A percentile compares a stretch with the other conserved stretches of the same genome.
phyloP scores from a whole-genome alignment of 2,888 invertebrate genomes.

The Elmis aenea region DNA sequence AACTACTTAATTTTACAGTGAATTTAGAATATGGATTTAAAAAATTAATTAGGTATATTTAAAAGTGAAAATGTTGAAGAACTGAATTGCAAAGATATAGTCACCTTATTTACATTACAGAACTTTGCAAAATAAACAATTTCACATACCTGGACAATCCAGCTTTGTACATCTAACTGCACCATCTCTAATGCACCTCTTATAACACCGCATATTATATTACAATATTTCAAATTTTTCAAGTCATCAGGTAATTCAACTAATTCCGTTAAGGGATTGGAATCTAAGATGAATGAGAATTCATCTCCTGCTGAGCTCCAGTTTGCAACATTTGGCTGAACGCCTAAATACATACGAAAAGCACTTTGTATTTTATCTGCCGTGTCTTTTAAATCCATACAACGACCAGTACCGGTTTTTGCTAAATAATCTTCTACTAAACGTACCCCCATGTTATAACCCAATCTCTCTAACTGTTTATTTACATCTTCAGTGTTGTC shows the following conservation, averaged over 20 bases:
- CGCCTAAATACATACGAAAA: slow-evolving; percentile 80
- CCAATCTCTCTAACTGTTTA: slow-evolving; percentile 90
- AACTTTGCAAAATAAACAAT: no score
- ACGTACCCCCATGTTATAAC: slow-evolving; percentile 97
- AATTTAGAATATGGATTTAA: no score
- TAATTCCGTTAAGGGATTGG: slow-evolving; percentile 94
- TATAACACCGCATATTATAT: slow-evolving; percentile 84
- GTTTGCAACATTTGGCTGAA: slow-evolving; percentile 87
- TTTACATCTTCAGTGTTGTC: slow-evolving; percentile 98
- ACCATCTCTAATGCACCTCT: slow-evolving; percentile 98
- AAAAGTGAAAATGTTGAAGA: no score
- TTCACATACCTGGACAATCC: slow-evolving; percentile 77
- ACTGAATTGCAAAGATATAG: not conserved
- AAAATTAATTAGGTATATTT: no score
- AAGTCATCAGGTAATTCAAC: slow-evolving; percentile 89
- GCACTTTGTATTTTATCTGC: slow-evolving; percentile 90
- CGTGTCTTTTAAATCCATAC: slow-evolving; percentile 93
- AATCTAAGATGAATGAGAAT: slow-evolving; percentile 92
- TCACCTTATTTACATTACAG: no score
- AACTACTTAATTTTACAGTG: no score
- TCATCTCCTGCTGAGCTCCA: slow-evolving; percentile 95
- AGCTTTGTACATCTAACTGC: slow-evolving; percentile 90
- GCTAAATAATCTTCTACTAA: slow-evolving; percentile 97
- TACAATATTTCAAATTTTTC: slow-evolving; percentile 82
- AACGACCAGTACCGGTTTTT: slow-evolving; percentile 81